Evolutionary conservation across 1,140 invertebrate species (phyloP).

Genomic region (Ceratosolen solmsi): DNA sequence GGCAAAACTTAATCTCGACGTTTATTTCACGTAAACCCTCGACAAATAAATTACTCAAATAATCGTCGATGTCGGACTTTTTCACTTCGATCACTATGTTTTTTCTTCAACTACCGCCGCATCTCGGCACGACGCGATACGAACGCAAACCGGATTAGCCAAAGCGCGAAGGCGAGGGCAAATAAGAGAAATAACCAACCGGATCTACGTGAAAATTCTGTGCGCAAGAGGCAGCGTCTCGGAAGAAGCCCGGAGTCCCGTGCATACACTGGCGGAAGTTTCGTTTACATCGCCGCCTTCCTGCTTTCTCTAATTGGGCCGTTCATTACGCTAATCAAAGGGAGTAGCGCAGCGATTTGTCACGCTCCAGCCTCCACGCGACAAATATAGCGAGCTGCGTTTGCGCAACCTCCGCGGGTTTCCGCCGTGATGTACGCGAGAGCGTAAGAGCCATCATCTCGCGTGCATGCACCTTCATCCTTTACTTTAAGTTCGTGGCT

Average conservation of each 20-base stretch:
- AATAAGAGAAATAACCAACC: background rate
- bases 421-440: background rate
- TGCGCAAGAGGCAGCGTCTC: background rate
- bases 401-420: slow-evolving; percentile 40
- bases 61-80: background rate
- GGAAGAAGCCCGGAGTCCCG: background rate
- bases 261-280: background rate
- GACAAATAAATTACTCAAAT: background rate
- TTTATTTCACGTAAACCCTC: background rate
- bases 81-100: too few species aligned
- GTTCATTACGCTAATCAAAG: slow-evolving; percentile 51
- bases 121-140: too few species aligned
- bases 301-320: slow-evolving; percentile 44
- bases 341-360: slow-evolving; percentile 32
- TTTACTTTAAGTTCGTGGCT: too few species aligned
- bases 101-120: too few species aligned
- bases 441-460: too few species aligned
- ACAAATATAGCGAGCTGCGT: slow-evolving; percentile 15
- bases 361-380: slow-evolving; percentile 16
- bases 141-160: background rate
- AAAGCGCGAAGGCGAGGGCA: background rate
- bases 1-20: background rate
- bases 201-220: background rate
- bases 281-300: background rate
- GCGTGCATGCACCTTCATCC: too few species aligned